Conservation (phyloP, 2,888 invertebrate species). For the Allolobophora icterica region DNA sequence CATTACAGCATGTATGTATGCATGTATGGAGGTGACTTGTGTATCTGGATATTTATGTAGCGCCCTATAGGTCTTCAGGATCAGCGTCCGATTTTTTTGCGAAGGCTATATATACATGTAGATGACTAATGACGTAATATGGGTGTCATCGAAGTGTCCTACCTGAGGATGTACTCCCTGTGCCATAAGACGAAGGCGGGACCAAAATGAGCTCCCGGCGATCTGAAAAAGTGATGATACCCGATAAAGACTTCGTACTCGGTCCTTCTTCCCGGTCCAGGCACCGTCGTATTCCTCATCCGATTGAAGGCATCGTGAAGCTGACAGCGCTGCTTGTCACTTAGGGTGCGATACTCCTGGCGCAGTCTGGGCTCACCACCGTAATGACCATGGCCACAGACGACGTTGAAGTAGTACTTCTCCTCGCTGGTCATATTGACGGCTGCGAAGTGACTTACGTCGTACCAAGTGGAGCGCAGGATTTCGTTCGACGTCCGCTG, state of each 20-base stretch:
- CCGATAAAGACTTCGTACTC: slow-evolving; percentile 42
- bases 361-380: background rate
- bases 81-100: too few relatives aligned
- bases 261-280: slow-evolving; percentile 11
- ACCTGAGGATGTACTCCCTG: slow-evolving; percentile 36
- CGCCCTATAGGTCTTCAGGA: too few relatives aligned
- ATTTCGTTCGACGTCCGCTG: too few relatives aligned
- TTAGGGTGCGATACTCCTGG: slow-evolving; percentile 43
- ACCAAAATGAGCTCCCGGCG: slow-evolving; percentile 49
- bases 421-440: background rate
- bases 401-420: slow-evolving; percentile 13
- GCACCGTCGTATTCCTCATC: slow-evolving; percentile 35
- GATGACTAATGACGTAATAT: background rate
- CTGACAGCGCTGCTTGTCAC: slow-evolving; percentile 31
- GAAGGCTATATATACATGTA: too few relatives aligned
- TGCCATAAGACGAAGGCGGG: slow-evolving; percentile 46
- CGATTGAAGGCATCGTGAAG: slow-evolving; percentile 40
- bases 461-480: too few relatives aligned
- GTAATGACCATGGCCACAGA: background rate
- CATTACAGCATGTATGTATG: too few relatives aligned
- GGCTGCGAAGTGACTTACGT: too few relatives aligned
- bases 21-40: too few relatives aligned
- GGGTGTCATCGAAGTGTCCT: background rate
- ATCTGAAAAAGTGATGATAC: slow-evolving; percentile 33
- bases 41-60: too few relatives aligned